These are phyloP conservation scores for Thaumetopoea pityocampa DNA, from an alignment of 1,140 invertebrate genomes.

Conservation along the genomic window DNA sequence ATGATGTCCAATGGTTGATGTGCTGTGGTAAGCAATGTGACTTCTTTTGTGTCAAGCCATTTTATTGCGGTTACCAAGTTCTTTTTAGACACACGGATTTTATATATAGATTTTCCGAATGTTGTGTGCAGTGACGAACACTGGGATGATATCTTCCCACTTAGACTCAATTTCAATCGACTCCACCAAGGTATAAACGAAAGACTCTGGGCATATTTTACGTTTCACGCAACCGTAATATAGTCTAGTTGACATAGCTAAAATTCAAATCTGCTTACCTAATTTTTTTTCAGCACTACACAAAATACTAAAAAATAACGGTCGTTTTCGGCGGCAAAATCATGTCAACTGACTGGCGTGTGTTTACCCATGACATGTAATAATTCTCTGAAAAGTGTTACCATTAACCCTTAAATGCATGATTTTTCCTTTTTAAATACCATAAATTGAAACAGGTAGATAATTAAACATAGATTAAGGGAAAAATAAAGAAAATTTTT, in stretches of 20 bases:
- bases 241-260: neutral
- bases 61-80: constrained; percentile 25
- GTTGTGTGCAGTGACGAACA: neutral
- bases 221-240: constrained; percentile 1
- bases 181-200: too few relatives aligned
- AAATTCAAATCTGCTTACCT: too few relatives aligned
- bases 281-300: too few relatives aligned
- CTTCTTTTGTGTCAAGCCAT: constrained; percentile 45
- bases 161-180: too few relatives aligned
- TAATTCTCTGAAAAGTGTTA: neutral
- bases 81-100: too few relatives aligned
- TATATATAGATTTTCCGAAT: neutral
- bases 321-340: too few relatives aligned
- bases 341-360: too few relatives aligned
- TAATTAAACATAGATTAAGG: constrained; percentile 27
- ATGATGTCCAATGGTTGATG: constrained; percentile 27
- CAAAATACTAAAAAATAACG: too few relatives aligned
- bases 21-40: constrained; percentile 37
- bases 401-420: constrained; percentile 23
- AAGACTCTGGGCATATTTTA: too few relatives aligned
- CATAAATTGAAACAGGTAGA: constrained; percentile 29
- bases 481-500: constrained; percentile 25
- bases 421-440: constrained; percentile 28
- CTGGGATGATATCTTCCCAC: too few relatives aligned
- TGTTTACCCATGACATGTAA: too few relatives aligned